These are phyloP conservation scores for Eulimnadia texana DNA, from an alignment of 1,140 invertebrate species.

Conservation along the genomic window DNA sequence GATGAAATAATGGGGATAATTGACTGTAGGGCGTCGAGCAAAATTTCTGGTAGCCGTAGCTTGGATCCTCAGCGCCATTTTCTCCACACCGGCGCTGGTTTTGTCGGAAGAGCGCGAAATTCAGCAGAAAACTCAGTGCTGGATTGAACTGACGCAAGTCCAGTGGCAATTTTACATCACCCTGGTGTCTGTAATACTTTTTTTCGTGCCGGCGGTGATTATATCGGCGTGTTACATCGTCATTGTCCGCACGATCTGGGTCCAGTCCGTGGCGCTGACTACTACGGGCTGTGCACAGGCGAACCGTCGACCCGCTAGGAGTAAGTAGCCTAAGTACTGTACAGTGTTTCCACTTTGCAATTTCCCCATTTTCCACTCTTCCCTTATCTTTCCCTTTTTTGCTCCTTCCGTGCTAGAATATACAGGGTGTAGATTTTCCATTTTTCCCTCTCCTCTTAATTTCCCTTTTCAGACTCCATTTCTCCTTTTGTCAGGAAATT, in stretches of 20 bases:
- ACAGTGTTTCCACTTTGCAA: no score
- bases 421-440: no score
- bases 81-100: slow-evolving; percentile 67
- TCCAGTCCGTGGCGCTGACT: slow-evolving; percentile 40
- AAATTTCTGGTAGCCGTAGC: slow-evolving; percentile 57
- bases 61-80: slow-evolving; percentile 66
- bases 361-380: no score
- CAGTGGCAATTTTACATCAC: slow-evolving; percentile 84
- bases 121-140: slow-evolving; percentile 60
- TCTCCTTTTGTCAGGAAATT: no score
- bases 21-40: slow-evolving; percentile 65
- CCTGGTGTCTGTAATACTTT: slow-evolving; percentile 62
- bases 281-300: neutral
- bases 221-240: slow-evolving; percentile 81
- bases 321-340: no score
- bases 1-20: no score
- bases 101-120: slow-evolving; percentile 56
- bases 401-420: no score
- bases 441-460: no score
- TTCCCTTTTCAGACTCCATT: no score
- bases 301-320: neutral
- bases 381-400: no score
- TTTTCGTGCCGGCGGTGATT: slow-evolving; percentile 74
- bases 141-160: slow-evolving; percentile 64
- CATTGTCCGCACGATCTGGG: slow-evolving; percentile 86